Evolutionary conservation across 2,888 invertebrate genomes (phyloP), one percentile per base, ranked within the genome.

Genomic region (Slavum lentiscoides): DNA sequence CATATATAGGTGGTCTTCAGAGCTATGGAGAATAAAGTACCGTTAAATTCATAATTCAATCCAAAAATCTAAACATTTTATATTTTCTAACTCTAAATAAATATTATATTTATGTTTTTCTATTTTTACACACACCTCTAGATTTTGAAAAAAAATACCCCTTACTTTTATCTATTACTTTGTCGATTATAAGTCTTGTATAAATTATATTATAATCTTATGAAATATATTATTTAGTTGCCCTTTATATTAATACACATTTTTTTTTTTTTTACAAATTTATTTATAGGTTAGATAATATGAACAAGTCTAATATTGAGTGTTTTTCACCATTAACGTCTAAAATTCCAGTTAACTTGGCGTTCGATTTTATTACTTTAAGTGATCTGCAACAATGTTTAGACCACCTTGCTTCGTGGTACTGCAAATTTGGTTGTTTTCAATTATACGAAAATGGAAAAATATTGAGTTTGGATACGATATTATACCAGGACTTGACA

Each of bases 331-430:
- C 37, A 43, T 23, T 80, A n/a, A 72, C 37, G 23, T 72, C 72
- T 13, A 72, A 72, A 15, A 80, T 80, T 58, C 58, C 64, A 64
- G 72, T 80, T 55, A 62, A 80, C 6, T 72, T 80, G 62, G 80
- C 64, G 7, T 80, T 70, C 58, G 55, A 80, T 72, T 80, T 80
- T 39, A 64, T 23, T 15, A 37, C 64, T 0, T 19, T 43, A 62
- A 72, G 8, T 64, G 39, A 70, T 43, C 0, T 72, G 8, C 70
- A 70, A n/a, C 61, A 72, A 17, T 72, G 80, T 72, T 23, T 80
- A 19, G 64, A 80, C 53, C 62, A 80, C 13, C 62, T 70, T n/a
- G 55, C 17, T 58, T 19, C 21, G 19, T 80, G 80, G 80, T 58
- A 72, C 23, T 80, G 80, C 11, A 72, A 80, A 58, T 1, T 64